Evolutionary conservation across 2,797 vertebrate genomes (phyloP), one percentile per base, ranked within the genome.

Genomic region (Coccyzus lansbergi): DNA sequence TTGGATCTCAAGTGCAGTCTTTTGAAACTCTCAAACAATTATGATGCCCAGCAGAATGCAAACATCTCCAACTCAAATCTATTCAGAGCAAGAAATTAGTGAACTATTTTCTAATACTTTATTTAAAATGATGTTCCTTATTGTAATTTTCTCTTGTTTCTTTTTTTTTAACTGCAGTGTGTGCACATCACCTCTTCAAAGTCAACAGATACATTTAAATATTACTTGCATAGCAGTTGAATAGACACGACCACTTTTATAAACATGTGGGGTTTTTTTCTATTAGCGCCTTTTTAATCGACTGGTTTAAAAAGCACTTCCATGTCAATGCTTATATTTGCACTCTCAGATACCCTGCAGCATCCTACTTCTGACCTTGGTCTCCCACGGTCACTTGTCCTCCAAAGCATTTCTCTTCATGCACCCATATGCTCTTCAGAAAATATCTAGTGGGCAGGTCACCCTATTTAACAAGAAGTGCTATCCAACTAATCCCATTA

Each of bases 401-500:
- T 78, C 24, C 70, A 72, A 69, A 92, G 22, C 10, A 78, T 60
- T 83, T 38, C 80, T 40, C 29, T 76, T 83, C 48, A 36, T 40
- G 55, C 8, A 72, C 31, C 29, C 48, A 65, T 7, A 40, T 25
- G 33, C 16, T 59, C 62, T 83, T 90, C 69, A 83, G 68, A 90
- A 94, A 78, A 65, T 62, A 29, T 38, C 77, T 56, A 40, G 49
- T 38, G 31, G 38, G 56, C 38, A 81, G 72, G 20, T 24, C 40
- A 86, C 22, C 31, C 69, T 92, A 93, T 95, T 95, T 93, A 95
- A 95, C 58, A 87, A 84, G 58, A 76, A 64, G 12, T n/a, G 46
- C 48, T 92, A 79, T 84, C 82, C 80, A 82, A 81, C 79, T 93
- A 95, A 95, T 94, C 89, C 87, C 38, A 77, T 95, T 93, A 94